A percentile compares a stretch with the other conserved stretches of the same genome.
Conservation (phyloP, 2,113 vertebrate genomes). For the Hydrolagus affinis region DNA sequence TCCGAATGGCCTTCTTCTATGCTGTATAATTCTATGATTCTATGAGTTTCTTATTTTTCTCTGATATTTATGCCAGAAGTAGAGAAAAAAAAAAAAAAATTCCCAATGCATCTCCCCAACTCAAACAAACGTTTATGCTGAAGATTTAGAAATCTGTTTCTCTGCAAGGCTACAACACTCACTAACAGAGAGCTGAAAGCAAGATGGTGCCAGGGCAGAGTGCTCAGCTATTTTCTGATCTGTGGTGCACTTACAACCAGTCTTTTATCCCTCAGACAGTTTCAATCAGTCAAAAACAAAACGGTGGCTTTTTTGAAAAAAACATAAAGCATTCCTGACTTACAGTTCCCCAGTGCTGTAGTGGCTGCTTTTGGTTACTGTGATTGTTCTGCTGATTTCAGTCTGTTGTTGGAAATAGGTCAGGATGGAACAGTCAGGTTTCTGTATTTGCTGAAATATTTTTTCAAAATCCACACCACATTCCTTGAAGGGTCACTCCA, state of each 20-base stretch:
- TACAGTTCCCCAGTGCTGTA: background rate
- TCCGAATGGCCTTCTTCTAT: no score
- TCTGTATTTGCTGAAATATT: background rate
- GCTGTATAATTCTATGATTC: no score
- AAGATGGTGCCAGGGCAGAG: background rate
- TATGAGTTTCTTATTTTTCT: no score
- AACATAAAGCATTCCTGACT: background rate
- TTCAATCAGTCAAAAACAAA: conserved; percentile 5
- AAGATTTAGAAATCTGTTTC: background rate
- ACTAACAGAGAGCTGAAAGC: no score
- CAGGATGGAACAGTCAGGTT: background rate
- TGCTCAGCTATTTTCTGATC: conserved; percentile 7
- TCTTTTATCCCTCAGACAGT: background rate
- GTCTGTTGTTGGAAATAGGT: background rate
- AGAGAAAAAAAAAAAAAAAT: no score
- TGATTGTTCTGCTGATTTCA: background rate
- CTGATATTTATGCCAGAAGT: no score
- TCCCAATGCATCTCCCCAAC: background rate
- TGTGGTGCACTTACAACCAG: background rate
- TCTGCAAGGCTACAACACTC: background rate
- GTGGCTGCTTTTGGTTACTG: background rate
- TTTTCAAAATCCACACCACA: background rate
- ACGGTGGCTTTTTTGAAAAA: no score
- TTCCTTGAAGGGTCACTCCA: background rate
- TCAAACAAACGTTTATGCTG: background rate